Percentiles rank a stretch among this genome's conserved stretches.
phyloP scores from a whole-genome alignment of 2,797 vertebrate species.

The Gila robusta region DNA sequence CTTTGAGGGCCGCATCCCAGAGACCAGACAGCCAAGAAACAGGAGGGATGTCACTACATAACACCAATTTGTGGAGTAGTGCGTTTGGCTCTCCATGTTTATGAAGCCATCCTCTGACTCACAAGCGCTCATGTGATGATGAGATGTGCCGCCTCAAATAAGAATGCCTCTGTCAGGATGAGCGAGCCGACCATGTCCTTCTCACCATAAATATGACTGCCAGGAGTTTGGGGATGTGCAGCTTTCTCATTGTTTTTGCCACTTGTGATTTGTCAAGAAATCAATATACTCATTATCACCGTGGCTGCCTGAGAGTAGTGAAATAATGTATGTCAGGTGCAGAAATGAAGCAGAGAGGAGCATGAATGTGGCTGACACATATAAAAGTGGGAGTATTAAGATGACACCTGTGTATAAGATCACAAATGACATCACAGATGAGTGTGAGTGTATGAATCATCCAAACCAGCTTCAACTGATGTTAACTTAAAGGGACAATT shows the following conservation, averaged over 20 bases:
- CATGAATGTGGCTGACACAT: slow-evolving; percentile 2
- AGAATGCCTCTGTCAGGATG: slow-evolving; percentile 30
- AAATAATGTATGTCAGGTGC: slow-evolving; percentile 32
- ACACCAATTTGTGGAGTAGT: slow-evolving; percentile 47
- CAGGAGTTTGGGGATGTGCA: slow-evolving; percentile 22
- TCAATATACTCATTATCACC: slow-evolving; percentile 42
- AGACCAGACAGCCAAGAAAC: slow-evolving; percentile 66
- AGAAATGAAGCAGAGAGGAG: neutral
- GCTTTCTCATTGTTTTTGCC: slow-evolving; percentile 33
- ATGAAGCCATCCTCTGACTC: slow-evolving; percentile 41
- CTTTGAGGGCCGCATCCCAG: slow-evolving; percentile 72
- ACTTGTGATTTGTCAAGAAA: slow-evolving; percentile 41
- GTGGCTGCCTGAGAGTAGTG: slow-evolving; percentile 2
- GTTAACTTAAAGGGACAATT: slow-evolving; percentile 1
- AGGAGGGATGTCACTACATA: slow-evolving; percentile 68
- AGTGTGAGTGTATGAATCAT: neutral
- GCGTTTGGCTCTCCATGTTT: slow-evolving; percentile 37
- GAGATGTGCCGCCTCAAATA: slow-evolving; percentile 34
- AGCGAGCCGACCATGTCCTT: slow-evolving; percentile 19
- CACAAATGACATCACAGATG: neutral
- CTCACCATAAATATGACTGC: slow-evolving; percentile 45
- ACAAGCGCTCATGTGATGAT: slow-evolving; percentile 25
- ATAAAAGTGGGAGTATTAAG: slow-evolving; percentile 16
- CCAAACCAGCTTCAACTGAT: neutral
- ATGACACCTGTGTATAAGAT: slow-evolving; percentile 23